These are phyloP conservation scores for Zoroaster sp. DNA, from an alignment of 53 echinoderm and acorn worm genomes.

Conservation along the genomic window DNA sequence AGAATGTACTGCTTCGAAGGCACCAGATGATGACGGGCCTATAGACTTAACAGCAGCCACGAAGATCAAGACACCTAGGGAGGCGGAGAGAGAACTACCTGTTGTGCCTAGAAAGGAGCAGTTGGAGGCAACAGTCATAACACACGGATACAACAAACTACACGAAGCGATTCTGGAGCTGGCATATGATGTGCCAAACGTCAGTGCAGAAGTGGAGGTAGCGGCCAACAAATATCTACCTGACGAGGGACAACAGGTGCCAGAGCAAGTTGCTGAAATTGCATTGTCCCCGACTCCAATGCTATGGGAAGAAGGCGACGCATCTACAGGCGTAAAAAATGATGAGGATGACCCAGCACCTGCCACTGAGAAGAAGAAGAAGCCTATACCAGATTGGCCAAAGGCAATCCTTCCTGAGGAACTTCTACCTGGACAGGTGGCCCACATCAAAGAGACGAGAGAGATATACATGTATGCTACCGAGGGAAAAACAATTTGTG, in stretches of 20 bases:
- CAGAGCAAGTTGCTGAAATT: not conserved
- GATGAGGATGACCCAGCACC: not conserved
- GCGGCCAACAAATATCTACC: not conserved
- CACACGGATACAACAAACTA: not conserved
- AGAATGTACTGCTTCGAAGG: not conserved
- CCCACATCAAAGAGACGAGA: not conserved
- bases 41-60: not conserved
- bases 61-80: not conserved
- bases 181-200: not conserved
- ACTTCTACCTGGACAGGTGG: not conserved
- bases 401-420: constrained; percentile 6
- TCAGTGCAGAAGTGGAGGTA: not conserved
- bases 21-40: not conserved
- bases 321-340: not conserved
- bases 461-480: constrained; percentile 11
- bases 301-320: not conserved
- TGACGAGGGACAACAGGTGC: not conserved
- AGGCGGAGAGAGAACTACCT: no score
- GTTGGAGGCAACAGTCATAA: no score
- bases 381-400: not conserved
- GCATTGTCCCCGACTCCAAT: not conserved
- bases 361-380: not conserved
- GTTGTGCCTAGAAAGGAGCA: no score
- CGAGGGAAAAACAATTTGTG: constrained; percentile 5
- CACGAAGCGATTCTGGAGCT: not conserved